A percentile compares a stretch with the other conserved stretches of the same genome.
Evolutionary conservation across 2,888 invertebrate genomes (phyloP).

Genomic region (Chymomyza fuscimana): DNA sequence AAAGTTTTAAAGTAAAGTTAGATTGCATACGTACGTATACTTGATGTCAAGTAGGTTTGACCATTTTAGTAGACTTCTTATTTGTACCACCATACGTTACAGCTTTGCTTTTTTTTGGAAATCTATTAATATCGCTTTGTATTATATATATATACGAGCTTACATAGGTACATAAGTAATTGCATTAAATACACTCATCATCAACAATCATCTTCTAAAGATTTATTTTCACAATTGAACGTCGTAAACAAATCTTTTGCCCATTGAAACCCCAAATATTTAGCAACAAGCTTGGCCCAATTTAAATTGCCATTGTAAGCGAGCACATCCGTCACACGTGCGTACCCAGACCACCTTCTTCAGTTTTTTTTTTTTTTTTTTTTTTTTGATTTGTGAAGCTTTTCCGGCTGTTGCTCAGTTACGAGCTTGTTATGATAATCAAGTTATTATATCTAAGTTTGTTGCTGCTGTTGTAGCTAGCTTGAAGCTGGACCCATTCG

Average conservation of each 20-base stretch:
- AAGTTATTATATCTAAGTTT: slow-evolving; percentile 49
- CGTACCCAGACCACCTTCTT: neutral
- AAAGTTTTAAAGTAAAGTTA: no score
- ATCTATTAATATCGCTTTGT: no score
- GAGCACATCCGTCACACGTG: slow-evolving; percentile 43
- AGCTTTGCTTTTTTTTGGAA: no score
- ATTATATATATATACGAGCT: no score
- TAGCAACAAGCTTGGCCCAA: neutral
- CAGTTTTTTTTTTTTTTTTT: neutral
- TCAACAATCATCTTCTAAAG: no score
- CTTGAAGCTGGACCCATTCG: slow-evolving; percentile 38
- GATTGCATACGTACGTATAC: no score
- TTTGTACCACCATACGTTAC: no score
- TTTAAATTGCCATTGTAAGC: slow-evolving; percentile 23
- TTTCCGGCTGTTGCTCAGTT: slow-evolving; percentile 14
- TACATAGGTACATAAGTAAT: no score
- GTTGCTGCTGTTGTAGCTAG: slow-evolving; percentile 25
- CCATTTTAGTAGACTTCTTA: no score
- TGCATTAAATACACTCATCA: no score
- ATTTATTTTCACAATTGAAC: no score
- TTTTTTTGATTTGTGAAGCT: neutral
- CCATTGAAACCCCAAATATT: neutral
- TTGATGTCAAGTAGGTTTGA: no score
- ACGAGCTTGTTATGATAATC: slow-evolving; percentile 54
- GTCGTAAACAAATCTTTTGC: neutral